These are phyloP conservation scores for Hemichromis elongatus DNA, from an alignment of 2,113 vertebrate species.

Conservation along the genomic window DNA sequence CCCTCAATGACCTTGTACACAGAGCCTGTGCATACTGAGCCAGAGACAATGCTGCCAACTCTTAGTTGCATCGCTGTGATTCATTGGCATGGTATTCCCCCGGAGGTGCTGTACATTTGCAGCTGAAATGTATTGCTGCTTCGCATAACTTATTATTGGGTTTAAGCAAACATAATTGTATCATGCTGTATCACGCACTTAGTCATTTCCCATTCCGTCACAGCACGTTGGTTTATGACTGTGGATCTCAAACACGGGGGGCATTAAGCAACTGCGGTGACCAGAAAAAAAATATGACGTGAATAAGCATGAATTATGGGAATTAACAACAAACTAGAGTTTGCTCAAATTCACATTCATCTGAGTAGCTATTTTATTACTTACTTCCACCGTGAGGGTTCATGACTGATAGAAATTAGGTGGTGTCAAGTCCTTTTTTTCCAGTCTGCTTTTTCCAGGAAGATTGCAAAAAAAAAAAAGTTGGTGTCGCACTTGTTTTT, in stretches of 20 bases:
- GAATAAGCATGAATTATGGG: neutral
- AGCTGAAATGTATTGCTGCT: conserved; percentile 38
- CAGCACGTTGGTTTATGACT: conserved; percentile 10
- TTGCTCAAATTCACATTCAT: neutral
- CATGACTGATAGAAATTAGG: neutral
- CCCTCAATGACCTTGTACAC: conserved; percentile 65
- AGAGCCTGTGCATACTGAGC: conserved; percentile 31
- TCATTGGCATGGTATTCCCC: conserved; percentile 31
- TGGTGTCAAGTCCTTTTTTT: neutral
- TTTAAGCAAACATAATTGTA: conserved; percentile 53
- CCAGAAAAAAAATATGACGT: neutral
- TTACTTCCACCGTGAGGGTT: neutral
- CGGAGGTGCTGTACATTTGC: conserved; percentile 25
- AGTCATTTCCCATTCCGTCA: conserved; percentile 22
- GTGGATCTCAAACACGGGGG: neutral
- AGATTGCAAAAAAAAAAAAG: neutral
- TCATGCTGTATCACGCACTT: conserved; percentile 1
- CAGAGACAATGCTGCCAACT: conserved; percentile 39
- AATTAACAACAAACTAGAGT: neutral
- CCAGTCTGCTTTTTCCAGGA: too few relatives aligned
- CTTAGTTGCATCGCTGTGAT: conserved; percentile 36
- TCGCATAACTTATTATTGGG: conserved; percentile 13
- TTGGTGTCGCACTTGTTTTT: neutral
- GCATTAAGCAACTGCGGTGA: neutral
- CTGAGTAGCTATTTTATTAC: neutral